Conservation (phyloP, 2,113 vertebrate species). For the Rattus norvegicus region DNA sequence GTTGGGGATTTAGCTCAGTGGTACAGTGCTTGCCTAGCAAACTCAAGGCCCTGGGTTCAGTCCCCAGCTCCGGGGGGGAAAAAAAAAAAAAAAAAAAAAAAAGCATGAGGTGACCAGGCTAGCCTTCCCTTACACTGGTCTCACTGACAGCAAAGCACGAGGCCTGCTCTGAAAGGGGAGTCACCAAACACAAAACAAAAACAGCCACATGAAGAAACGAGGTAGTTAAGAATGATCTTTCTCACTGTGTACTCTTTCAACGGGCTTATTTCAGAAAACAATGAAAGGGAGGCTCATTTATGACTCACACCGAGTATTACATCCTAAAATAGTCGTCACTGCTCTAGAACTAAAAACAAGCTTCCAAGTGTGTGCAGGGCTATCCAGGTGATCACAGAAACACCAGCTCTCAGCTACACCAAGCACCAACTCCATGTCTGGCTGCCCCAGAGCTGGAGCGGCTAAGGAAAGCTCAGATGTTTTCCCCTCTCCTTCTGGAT, state of each 20-base stretch:
- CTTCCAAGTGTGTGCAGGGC: constrained; percentile 56
- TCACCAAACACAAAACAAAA: constrained; percentile 40
- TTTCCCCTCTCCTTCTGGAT: constrained; percentile 42
- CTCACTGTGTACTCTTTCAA: constrained; percentile 62
- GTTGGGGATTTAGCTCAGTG: no score
- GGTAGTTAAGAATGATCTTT: constrained; percentile 63
- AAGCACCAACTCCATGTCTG: background rate
- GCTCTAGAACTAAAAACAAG: constrained; percentile 41
- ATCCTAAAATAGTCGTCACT: constrained; percentile 73
- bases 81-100: no score
- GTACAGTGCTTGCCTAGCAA: no score
- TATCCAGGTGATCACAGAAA: constrained; percentile 39
- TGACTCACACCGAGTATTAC: constrained; percentile 71
- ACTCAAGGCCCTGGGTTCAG: no score
- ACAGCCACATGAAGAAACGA: constrained; percentile 54
- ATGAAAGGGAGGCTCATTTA: constrained; percentile 66
- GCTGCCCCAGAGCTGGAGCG: background rate
- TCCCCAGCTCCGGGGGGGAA: no score
- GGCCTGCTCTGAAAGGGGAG: background rate
- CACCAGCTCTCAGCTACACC: constrained; percentile 7
- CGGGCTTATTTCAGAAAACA: constrained; percentile 78
- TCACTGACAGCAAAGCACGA: constrained; percentile 15
- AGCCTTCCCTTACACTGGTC: background rate
- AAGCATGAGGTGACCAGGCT: background rate
- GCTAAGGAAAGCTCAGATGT: background rate